These are phyloP conservation scores for Mesaphorura yosii DNA, from an alignment of 1,140 invertebrate genomes.

Conservation along the genomic window DNA sequence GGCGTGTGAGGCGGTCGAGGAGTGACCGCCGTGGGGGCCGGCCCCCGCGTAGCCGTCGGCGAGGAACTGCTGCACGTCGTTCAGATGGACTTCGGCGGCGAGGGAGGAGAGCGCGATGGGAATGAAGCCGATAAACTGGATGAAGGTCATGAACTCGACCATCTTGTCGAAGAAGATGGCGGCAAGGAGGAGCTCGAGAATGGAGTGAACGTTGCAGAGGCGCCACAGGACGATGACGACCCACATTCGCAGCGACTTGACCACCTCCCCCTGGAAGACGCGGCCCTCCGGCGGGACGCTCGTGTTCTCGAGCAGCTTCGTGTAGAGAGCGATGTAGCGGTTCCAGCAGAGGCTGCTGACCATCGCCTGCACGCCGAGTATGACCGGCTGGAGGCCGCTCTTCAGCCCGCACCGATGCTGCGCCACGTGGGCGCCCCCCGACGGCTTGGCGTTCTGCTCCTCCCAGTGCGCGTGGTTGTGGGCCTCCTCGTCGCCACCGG, in stretches of 20 bases:
- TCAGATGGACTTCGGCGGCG: constrained; percentile 1
- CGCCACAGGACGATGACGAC: constrained; percentile 61
- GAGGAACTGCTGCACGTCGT: constrained; percentile 2
- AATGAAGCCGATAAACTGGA: constrained; percentile 6
- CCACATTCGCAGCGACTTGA: constrained; percentile 56
- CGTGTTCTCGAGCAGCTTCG: constrained; percentile 52
- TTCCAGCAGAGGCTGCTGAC: constrained; percentile 65
- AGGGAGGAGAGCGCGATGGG: neutral
- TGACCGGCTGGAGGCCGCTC: constrained; percentile 51
- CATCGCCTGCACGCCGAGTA: constrained; percentile 55
- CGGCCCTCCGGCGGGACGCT: constrained; percentile 40
- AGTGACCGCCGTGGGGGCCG: too few species aligned
- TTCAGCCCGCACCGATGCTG: constrained; percentile 35
- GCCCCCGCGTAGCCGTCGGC: too few species aligned
- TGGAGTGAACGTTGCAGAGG: constrained; percentile 62
- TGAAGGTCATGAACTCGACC: constrained; percentile 2
- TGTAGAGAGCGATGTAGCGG: constrained; percentile 63
- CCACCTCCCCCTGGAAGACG: constrained; percentile 40
- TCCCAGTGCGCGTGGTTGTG: neutral
- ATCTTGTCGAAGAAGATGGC: constrained; percentile 62
- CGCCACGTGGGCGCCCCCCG: neutral
- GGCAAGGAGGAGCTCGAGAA: constrained; percentile 59
- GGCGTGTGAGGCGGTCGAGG: too few species aligned
- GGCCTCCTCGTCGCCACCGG: neutral
- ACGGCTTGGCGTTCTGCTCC: neutral